Percentiles rank a stretch among this genome's conserved stretches.
phyloP scores from a whole-genome alignment of 2,888 invertebrate species.

The Stenchaetothrips biformis region DNA sequence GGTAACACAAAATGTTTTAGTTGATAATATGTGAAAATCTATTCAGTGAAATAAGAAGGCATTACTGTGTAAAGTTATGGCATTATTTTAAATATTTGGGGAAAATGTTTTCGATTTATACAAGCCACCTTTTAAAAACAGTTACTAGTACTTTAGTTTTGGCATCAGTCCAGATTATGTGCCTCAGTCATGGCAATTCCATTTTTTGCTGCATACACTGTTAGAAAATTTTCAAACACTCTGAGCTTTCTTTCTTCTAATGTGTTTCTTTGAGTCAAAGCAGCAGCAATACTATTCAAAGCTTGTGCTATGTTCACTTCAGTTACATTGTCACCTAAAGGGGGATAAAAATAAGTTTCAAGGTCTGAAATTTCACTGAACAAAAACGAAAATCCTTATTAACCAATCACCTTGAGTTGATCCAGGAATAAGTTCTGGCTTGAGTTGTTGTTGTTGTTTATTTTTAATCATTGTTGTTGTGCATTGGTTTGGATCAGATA shows the following conservation, averaged over 20 bases:
- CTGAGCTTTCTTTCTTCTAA: constrained; percentile 1
- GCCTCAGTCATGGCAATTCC: not conserved
- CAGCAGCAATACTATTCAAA: not conserved
- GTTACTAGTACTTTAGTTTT: not conserved
- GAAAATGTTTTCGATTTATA: not conserved
- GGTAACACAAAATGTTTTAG: not conserved
- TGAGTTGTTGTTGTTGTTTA: not conserved
- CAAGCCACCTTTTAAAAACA: not conserved
- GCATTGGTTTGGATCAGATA: not conserved
- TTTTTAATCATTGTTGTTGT: not conserved
- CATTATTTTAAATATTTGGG: not conserved
- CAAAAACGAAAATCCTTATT: too few species aligned
- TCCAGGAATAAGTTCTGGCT: too few species aligned
- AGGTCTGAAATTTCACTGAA: too few species aligned
- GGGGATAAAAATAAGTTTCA: not conserved
- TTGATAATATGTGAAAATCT: not conserved
- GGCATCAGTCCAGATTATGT: not conserved
- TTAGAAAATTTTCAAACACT: constrained; percentile 3
- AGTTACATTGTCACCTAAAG: not conserved
- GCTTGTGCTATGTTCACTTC: not conserved
- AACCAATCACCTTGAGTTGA: too few species aligned
- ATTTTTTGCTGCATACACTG: constrained; percentile 1
- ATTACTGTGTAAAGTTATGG: not conserved
- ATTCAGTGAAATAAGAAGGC: too few species aligned
- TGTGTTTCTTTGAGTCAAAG: not conserved